These are phyloP conservation scores for Parasteatoda lunata DNA, from an alignment of 2,888 invertebrate genomes.

Conservation along the genomic window DNA sequence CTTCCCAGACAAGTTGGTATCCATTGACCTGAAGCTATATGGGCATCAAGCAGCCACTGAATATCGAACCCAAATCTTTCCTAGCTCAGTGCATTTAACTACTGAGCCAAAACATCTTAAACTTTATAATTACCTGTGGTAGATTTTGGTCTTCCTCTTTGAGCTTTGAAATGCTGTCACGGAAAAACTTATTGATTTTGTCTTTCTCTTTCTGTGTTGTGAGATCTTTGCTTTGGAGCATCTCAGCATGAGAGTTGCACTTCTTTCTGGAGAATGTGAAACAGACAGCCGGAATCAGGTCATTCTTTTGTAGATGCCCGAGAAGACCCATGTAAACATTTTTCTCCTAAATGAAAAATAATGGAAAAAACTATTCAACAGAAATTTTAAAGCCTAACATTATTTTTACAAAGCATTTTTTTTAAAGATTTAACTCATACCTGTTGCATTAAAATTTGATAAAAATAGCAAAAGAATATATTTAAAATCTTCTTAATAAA, in stretches of 20 bases:
- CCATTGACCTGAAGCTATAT: too few species aligned
- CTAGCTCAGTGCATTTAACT: too few species aligned
- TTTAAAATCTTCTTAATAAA: too few species aligned
- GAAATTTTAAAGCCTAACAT: neutral
- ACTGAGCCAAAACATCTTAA: too few species aligned
- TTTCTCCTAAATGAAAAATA: conserved; percentile 40
- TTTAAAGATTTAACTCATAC: neutral
- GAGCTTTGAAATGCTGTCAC: conserved; percentile 85
- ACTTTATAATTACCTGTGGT: conserved; percentile 81
- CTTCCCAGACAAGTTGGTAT: too few species aligned
- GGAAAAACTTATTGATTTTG: conserved; percentile 89
- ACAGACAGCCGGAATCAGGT: conserved; percentile 93
- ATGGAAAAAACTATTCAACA: neutral
- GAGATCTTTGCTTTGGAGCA: conserved; percentile 81
- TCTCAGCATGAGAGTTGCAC: conserved; percentile 83
- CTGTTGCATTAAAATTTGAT: neutral
- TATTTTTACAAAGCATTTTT: too few species aligned
- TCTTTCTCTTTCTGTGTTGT: conserved; percentile 89
- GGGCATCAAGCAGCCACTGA: too few species aligned
- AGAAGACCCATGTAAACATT: conserved; percentile 61
- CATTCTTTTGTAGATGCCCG: conserved; percentile 37
- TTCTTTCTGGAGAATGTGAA: conserved; percentile 92
- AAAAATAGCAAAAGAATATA: too few species aligned
- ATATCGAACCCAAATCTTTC: too few species aligned
- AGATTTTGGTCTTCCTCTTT: conserved; percentile 90